Evolutionary conservation across 2,797 vertebrate genomes (phyloP), one percentile per base, ranked within the genome.

Genomic region (Carapus acus): DNA sequence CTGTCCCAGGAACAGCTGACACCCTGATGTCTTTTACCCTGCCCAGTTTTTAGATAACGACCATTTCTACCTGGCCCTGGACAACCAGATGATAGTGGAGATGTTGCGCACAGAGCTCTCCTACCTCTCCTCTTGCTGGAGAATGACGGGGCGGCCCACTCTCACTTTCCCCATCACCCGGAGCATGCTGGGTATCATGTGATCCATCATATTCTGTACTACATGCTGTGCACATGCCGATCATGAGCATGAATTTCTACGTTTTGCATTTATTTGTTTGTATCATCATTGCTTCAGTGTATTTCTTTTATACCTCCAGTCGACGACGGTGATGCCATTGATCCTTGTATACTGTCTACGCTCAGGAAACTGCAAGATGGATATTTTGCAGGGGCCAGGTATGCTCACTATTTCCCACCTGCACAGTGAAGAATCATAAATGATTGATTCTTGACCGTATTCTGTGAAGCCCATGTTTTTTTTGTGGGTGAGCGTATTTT

Each of bases 31-130:
- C 6, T 43, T 6, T 17, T 9, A 16, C 46, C 2, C 15, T 22
- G 27, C 47, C 4, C 58, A 99, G 96, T 97, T 99, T 77, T 87
- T 96, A 29, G 96, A 99, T 78, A 94, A 96, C 65, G 93, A 97
- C 78, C 96, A 99, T 76, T 99, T 99, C 87, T 99, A 97, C 78
- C 78, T 99, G 84, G 96, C 96, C 1, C 82, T 98, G 81, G 96
- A 99, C 87, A 98, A 94, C 43, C 93, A 92, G 83, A 98, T 99
- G 96, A 96, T 98, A 11, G 94, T 97, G 69, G 96, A 99, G 77
- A 98, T 99, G 96, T 81, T 99, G 62, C 86, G 92, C 27, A 98
- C 87, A 0, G 95, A 98, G 67, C 80, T 98, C 78, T 88, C 96
- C 29, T 97, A 99, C 62, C 90, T 99, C 17, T 94, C 92, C 7